Conservation (phyloP, 2,113 vertebrate genomes). For the Aegithalos caudatus region DNA sequence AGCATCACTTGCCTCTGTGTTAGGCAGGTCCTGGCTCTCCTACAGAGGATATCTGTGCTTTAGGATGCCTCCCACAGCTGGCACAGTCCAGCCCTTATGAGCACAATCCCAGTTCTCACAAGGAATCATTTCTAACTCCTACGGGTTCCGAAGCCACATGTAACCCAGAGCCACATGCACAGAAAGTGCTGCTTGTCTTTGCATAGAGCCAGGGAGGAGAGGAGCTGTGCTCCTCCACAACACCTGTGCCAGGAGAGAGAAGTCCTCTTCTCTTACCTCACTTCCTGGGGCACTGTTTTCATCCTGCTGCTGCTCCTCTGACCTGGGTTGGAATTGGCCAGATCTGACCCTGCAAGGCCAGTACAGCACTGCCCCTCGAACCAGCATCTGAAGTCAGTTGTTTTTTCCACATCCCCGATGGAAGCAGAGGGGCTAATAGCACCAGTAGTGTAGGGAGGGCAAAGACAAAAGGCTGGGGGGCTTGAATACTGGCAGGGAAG, state of each 20-base stretch:
- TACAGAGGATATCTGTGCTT: fast-evolving
- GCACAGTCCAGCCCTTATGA: not conserved
- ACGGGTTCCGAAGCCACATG: fast-evolving
- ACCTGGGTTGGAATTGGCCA: fast-evolving
- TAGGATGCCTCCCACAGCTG: not conserved
- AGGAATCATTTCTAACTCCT: not conserved
- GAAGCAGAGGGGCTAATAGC: not conserved
- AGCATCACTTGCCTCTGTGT: not conserved
- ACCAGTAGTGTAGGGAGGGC: not conserved
- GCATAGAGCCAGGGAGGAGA: not conserved
- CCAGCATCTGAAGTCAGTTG: not conserved
- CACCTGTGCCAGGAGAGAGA: not conserved
- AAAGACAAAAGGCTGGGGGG: not conserved
- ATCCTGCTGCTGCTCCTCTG: not conserved
- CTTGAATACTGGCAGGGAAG: not conserved
- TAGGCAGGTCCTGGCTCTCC: not conserved
- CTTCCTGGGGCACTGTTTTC: not conserved
- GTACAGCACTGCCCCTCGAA: not conserved
- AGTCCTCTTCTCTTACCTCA: not conserved
- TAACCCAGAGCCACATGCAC: not conserved
- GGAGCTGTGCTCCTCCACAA: not conserved
- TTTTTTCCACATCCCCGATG: not conserved
- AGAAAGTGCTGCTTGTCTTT: not conserved
- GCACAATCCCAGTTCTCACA: not conserved
- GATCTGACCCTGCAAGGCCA: fast-evolving